phyloP scores from a whole-genome alignment of 2,888 invertebrate species.

The Hirtodrosophila trivittata region DNA sequence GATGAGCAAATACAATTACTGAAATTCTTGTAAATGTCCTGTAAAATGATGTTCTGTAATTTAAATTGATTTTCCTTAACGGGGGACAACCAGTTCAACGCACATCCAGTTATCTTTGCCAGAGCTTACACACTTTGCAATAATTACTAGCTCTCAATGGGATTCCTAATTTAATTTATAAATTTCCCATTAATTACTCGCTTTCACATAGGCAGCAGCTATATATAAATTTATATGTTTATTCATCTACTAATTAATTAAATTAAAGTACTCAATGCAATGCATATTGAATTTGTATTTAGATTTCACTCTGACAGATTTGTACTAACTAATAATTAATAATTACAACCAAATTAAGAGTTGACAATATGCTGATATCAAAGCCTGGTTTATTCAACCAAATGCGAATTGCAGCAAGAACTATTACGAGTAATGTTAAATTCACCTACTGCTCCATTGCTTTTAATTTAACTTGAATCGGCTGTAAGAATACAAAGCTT shows the following conservation, averaged over 20 bases:
- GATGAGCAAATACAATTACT: slow-evolving; percentile 54
- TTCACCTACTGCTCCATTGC: too few relatives aligned
- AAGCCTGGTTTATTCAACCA: too few relatives aligned
- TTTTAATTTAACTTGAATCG: too few relatives aligned
- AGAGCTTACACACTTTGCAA: neutral
- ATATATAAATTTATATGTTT: neutral
- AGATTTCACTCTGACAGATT: neutral
- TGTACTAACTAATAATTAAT: too few relatives aligned
- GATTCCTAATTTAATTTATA: slow-evolving; percentile 7
- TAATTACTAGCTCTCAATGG: slow-evolving; percentile 1
- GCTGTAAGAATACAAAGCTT: too few relatives aligned
- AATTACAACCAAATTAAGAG: too few relatives aligned
- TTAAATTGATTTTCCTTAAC: slow-evolving; percentile 29
- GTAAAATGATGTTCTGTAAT: slow-evolving; percentile 37
- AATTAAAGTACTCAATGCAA: slow-evolving; percentile 16
- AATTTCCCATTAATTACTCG: slow-evolving; percentile 23
- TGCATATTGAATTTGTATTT: slow-evolving; percentile 4
- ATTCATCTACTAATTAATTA: slow-evolving; percentile 14
- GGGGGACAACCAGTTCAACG: neutral
- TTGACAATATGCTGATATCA: too few relatives aligned
- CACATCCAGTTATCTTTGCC: neutral
- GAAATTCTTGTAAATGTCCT: slow-evolving; percentile 21
- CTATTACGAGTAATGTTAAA: too few relatives aligned
- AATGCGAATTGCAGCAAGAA: too few relatives aligned
- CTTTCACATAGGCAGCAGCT: neutral